Evolutionary conservation across 1,140 invertebrate species (phyloP).

Genomic region (Tyrophagus putrescentiae): DNA sequence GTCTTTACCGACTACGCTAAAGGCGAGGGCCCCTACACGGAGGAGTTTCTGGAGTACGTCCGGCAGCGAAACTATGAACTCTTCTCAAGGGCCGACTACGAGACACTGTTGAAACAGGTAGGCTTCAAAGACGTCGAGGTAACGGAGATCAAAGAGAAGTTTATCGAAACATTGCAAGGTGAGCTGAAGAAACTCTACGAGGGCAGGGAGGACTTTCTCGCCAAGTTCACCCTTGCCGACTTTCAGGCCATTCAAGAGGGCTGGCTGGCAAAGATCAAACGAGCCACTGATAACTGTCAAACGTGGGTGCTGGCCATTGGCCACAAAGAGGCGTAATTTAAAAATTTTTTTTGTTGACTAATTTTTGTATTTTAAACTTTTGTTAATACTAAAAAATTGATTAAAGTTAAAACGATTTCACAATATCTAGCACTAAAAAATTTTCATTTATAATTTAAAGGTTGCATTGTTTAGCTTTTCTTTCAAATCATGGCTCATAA

Average conservation of each 20-base stretch:
- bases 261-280: constrained; percentile 40
- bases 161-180: constrained; percentile 39
- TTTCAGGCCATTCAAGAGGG: constrained; percentile 39
- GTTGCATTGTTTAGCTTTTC: too few relatives aligned
- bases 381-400: too few relatives aligned
- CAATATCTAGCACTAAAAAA: too few relatives aligned
- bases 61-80: constrained; percentile 42
- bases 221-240: constrained; percentile 35
- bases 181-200: constrained; percentile 37
- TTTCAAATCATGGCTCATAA: too few relatives aligned
- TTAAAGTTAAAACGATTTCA: too few relatives aligned
- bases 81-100: constrained; percentile 38
- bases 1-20: constrained; percentile 46
- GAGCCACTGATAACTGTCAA: constrained; percentile 38
- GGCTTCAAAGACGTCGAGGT: constrained; percentile 42
- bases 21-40: constrained; percentile 38
- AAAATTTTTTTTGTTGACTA: too few relatives aligned
- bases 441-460: too few relatives aligned
- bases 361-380: too few relatives aligned
- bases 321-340: too few relatives aligned
- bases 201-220: constrained; percentile 38
- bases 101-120: constrained; percentile 35
- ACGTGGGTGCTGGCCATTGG: constrained; percentile 37
- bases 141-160: constrained; percentile 40
- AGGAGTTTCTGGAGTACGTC: constrained; percentile 43